Evolutionary conservation across 2,797 vertebrate genomes (phyloP), one percentile per base, ranked within the genome.

Genomic region (Erethizon dorsatum): DNA sequence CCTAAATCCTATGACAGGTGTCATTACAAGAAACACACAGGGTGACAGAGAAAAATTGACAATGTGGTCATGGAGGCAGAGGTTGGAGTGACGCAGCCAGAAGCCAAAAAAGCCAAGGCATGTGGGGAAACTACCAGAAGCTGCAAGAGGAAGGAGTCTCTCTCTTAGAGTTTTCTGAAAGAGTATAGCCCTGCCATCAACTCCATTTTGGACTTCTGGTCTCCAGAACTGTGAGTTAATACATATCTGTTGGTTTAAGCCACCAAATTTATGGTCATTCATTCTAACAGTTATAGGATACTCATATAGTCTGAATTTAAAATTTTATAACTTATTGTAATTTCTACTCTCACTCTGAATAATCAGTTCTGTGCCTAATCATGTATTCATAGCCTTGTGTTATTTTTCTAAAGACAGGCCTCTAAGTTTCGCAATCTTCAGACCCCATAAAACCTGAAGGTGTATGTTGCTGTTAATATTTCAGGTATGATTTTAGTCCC

Each of bases 81-180:
- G 8, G 8, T 20, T 26, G 14, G 41, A 83, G 54, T 12, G 37
- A 79, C 0, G 26, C 0, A 0, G 65, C n/a, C 59, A 3, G 8
- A 22, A 54, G 22, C n/a, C 59, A 26, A 86, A 59, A n/a, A 54
- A 61, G 50, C 45, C 2, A 14, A 63, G 22, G 54, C n/a, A 20
- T 22, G 26, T 56, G 10, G 75, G 47, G 50, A 61, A 24, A 6
- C 41, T 5, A 3, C 17, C 26, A n/a, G 33, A 77, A 77, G 59
- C 33, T 24, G 31, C 8, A 31, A 24, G 10, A 12, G 47, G 41
- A 50, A 71, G 7, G 10, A 22, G 50, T 37, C 33, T 69, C 52
- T 63, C 52, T 26, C 45, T 26, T 52, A 26, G 2, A 17, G 31
- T 10, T 2, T 47, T n/a, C 4, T 41, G 24, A 17, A 4, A 56